phyloP scores from a whole-genome alignment of 1,140 invertebrate genomes.

The Zaprionus vittiger region DNA sequence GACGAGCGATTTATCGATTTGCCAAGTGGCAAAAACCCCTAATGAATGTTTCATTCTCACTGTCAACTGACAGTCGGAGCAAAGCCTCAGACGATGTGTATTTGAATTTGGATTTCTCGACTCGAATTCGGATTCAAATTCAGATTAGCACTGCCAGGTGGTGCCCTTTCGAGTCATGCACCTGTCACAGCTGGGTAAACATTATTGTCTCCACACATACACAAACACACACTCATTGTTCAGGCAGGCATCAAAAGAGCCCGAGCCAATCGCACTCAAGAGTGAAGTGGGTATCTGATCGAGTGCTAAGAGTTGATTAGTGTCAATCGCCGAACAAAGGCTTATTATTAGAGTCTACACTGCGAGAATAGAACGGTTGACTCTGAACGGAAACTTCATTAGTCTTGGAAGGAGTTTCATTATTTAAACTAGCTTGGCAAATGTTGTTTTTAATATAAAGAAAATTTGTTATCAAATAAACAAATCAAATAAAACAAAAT shows the following conservation, averaged over 20 bases:
- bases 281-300: slow-evolving; percentile 2
- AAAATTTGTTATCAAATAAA: too few relatives aligned
- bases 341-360: background rate
- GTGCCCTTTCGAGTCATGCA: slow-evolving; percentile 17
- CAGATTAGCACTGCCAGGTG: slow-evolving; percentile 1
- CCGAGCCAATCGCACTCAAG: slow-evolving; percentile 13
- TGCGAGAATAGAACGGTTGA: background rate
- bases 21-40: slow-evolving; percentile 29
- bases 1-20: slow-evolving; percentile 48
- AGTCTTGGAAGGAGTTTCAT: background rate
- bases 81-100: slow-evolving; percentile 14
- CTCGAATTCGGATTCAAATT: background rate
- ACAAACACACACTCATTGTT: slow-evolving; percentile 8
- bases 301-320: background rate
- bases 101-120: slow-evolving; percentile 22
- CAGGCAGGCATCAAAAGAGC: slow-evolving; percentile 8
- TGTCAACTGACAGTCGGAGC: slow-evolving; percentile 10
- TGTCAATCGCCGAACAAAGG: background rate
- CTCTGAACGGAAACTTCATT: background rate
- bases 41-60: slow-evolving; percentile 54
- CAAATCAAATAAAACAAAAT: too few relatives aligned
- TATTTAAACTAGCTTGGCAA: too few relatives aligned
- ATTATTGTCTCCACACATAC: slow-evolving; percentile 8
- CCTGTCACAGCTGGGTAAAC: slow-evolving; percentile 29
- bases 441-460: too few relatives aligned